Percentiles rank a stretch among this genome's conserved stretches.
Conservation (phyloP, 2,113 vertebrate species). For the Sturnus vulgaris region DNA sequence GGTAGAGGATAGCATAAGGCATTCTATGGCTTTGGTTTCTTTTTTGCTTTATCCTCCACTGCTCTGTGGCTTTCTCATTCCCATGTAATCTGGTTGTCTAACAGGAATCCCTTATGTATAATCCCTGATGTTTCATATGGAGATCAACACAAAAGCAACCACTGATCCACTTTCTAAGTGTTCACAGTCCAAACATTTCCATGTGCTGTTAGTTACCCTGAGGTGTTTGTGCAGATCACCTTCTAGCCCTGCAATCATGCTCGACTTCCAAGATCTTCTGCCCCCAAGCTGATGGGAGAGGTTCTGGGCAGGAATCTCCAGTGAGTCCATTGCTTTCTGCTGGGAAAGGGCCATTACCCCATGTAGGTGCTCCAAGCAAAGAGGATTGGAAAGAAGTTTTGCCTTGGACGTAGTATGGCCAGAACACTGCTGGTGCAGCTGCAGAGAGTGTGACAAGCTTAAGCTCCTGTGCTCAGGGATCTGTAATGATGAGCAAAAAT, state of each 20-base stretch:
- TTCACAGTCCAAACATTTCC: not conserved
- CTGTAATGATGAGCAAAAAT: not conserved
- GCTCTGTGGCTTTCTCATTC: not conserved
- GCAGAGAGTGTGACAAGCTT: not conserved
- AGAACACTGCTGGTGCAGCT: not conserved
- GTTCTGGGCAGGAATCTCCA: not conserved
- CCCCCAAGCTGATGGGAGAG: not conserved
- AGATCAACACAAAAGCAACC: not conserved
- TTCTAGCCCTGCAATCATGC: not conserved
- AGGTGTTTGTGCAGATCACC: not conserved
- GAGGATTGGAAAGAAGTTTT: not conserved
- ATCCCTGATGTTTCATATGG: not conserved
- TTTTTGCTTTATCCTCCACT: not conserved
- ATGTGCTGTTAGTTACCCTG: not conserved
- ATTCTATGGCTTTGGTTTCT: not conserved
- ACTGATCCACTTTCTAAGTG: not conserved
- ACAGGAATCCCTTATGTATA: not conserved
- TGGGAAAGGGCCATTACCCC: not conserved
- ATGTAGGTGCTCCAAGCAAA: not conserved
- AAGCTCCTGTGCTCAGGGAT: fast-evolving
- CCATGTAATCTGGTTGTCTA: not conserved
- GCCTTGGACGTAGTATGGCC: not conserved
- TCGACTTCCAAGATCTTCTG: not conserved
- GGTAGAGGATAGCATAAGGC: not conserved
- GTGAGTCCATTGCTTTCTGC: not conserved